phyloP scores from a whole-genome alignment of 2,113 vertebrate species.

The Piprites chloris region DNA sequence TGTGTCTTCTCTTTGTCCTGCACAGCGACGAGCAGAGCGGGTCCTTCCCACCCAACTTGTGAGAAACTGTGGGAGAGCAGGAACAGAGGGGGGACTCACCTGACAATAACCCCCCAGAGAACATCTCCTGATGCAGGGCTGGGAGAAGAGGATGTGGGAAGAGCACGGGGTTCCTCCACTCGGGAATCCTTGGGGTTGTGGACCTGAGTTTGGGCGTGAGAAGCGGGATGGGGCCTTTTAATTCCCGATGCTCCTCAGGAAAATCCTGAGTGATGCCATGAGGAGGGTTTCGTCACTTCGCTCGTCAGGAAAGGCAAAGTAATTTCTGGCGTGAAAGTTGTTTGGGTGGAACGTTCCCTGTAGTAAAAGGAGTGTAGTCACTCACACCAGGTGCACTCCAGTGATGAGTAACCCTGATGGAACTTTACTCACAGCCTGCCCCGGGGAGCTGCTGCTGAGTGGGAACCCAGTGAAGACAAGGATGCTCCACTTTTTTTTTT shows the following conservation, averaged over 20 bases:
- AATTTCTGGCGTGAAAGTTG: background rate
- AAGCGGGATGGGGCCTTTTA: background rate
- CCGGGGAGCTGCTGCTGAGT: background rate
- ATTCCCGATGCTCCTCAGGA: background rate
- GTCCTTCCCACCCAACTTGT: background rate
- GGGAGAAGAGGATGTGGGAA: background rate
- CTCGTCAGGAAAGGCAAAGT: background rate
- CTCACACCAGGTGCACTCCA: background rate
- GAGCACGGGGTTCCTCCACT: fast-evolving
- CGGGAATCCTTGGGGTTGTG: background rate
- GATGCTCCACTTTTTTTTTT: fast-evolving
- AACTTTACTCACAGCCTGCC: fast-evolving
- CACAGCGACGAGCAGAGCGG: background rate
- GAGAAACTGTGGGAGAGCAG: background rate
- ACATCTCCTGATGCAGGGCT: background rate
- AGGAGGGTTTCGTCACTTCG: background rate
- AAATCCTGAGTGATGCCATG: background rate
- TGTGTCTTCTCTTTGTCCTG: background rate
- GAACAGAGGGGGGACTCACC: background rate
- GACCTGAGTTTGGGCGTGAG: background rate
- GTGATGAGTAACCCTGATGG: background rate
- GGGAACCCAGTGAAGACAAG: background rate
- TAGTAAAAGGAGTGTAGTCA: background rate
- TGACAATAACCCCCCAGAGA: background rate
- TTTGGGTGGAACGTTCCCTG: background rate